Evolutionary conservation across 2,113 vertebrate species (phyloP), one percentile per base, ranked within the genome.

Genomic region (Corythornis vintsioides): DNA sequence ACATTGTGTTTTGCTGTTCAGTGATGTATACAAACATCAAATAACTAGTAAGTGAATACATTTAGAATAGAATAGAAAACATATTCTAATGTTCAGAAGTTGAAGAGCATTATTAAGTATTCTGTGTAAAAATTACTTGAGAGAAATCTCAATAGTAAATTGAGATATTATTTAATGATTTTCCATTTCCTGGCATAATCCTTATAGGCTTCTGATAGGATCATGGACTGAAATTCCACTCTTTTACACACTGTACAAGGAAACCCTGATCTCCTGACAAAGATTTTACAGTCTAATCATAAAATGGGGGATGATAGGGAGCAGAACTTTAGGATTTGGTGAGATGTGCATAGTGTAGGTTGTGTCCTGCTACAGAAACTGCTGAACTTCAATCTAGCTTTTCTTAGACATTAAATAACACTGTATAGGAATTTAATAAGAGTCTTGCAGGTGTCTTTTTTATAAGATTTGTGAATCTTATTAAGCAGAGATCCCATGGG

Each of bases 311-410:
- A 29, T 40, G 38, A 69, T 8, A 61, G 63, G 20, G n/a, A 75
- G 45, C 5, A 61, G 50, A 80, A 65, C 8, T 43, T 43, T 9
- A 77, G 21, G 21, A 48, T 82, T 72, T 64, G 29, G 12, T 76
- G 59, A 48, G 20, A 20, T 26, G 6, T 0, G 0, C 35, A 3
- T 15, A 60, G 26, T 0, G 1, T n/a, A 25, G 14, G n/a, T 69
- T 38, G 6, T 56, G 22, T 86, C 56, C 43, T 74, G 25, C 28
- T 56, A 6, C 8, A 8, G 40, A 29, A 48, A 24, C 55, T 56
- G 15, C 15, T 17, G 65, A 73, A 56, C 10, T 69, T 84, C 28
- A 81, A 0, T 35, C 8, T 71, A 16, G 3, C 5, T 89, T 86
- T 84, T 82, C 26, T 72, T 69, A 61, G 24, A 28, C 6, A 50